phyloP scores from a whole-genome alignment of 2,888 invertebrate genomes.

The Syritta pipiens region DNA sequence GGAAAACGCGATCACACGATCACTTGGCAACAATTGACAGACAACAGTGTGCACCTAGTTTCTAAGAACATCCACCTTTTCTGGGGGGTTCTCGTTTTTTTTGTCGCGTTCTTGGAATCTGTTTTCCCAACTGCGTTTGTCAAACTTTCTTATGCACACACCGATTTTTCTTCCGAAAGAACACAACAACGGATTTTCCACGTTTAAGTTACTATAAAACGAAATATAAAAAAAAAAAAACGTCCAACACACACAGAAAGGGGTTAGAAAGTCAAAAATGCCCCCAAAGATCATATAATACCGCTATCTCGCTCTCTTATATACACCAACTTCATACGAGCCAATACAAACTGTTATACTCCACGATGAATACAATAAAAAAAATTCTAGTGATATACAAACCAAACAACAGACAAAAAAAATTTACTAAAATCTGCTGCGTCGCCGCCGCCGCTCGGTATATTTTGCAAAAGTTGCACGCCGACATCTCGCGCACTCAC shows the following conservation, averaged over 20 bases:
- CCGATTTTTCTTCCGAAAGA: background rate
- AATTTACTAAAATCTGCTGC: constrained; percentile 43
- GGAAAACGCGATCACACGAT: constrained; percentile 59
- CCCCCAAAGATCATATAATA: constrained; percentile 32
- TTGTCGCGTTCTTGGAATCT: constrained; percentile 2
- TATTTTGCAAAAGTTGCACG: constrained; percentile 62
- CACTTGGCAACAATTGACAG: constrained; percentile 52
- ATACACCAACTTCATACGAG: constrained; percentile 35
- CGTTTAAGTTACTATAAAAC: constrained; percentile 15
- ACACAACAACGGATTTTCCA: constrained; percentile 34
- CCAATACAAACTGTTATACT: constrained; percentile 53
- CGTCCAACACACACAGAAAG: constrained; percentile 47
- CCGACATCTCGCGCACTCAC: constrained; percentile 35
- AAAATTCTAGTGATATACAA: constrained; percentile 58
- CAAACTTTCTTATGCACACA: constrained; percentile 15
- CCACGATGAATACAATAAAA: constrained; percentile 1
- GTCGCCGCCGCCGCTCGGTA: constrained; percentile 24
- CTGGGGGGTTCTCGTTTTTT: constrained; percentile 6
- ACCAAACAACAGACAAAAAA: constrained; percentile 46
- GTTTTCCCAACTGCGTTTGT: background rate
- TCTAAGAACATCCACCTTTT: constrained; percentile 15
- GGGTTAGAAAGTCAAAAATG: constrained; percentile 65
- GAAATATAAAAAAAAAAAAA: constrained; percentile 23
- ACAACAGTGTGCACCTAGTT: constrained; percentile 16
- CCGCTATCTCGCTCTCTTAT: constrained; percentile 40